Conservation (phyloP, 2,113 vertebrate genomes). For the Proterorhinus semilunaris region DNA sequence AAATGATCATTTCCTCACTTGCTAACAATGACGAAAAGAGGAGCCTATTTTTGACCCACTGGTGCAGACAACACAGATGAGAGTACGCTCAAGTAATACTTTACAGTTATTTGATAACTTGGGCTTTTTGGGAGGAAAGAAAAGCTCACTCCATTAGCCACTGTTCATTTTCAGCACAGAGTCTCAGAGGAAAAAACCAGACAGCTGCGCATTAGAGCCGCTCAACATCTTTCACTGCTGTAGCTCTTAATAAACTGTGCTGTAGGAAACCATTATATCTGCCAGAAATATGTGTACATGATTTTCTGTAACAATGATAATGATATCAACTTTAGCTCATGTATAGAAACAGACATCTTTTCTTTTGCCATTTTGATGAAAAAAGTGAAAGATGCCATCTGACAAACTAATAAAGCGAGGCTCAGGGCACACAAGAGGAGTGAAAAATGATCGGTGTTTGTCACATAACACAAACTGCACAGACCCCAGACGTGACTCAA, state of each 20-base stretch:
- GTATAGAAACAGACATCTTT: no score
- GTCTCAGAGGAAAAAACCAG: slow-evolving; percentile 1
- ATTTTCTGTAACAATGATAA: not conserved
- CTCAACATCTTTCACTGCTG: slow-evolving; percentile 1
- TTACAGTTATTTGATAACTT: not conserved
- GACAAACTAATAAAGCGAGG: no score
- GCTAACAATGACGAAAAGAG: no score
- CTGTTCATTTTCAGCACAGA: not conserved
- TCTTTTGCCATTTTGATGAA: no score
- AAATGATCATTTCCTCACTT: no score
- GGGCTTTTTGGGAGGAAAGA: not conserved
- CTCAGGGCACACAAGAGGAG: no score
- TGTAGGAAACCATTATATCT: not conserved
- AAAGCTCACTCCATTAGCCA: not conserved
- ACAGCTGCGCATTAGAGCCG: not conserved
- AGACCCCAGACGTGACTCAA: no score
- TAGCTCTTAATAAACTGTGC: not conserved
- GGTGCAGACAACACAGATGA: not conserved
- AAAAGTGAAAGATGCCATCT: no score
- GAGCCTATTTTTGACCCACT: no score
- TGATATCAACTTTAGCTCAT: no score
- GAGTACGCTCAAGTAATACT: not conserved
- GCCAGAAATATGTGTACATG: not conserved
- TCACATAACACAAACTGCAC: no score
- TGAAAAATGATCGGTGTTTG: no score